Evolutionary conservation across 1,140 invertebrate species (phyloP).

Genomic region (Leguminivora glycinivorella): DNA sequence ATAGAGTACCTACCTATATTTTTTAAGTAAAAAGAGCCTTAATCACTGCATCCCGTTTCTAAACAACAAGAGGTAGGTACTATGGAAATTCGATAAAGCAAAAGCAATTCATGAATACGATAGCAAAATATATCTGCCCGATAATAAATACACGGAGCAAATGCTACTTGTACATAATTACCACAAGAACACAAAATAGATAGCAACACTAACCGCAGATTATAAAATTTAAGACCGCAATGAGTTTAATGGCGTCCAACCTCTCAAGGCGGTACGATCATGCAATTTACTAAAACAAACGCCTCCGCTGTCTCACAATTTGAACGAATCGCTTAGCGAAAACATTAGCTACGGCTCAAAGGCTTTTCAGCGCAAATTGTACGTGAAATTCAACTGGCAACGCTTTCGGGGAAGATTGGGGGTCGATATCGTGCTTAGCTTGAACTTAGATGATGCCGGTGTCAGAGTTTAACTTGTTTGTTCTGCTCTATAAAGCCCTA

Average conservation of each 20-base stretch:
- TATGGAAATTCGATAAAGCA: too few relatives aligned
- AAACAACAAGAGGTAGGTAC: too few relatives aligned
- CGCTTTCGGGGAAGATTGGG: slow-evolving; percentile 40
- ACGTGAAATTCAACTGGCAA: slow-evolving; percentile 29
- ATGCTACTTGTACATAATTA: not conserved
- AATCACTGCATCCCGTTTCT: too few relatives aligned
- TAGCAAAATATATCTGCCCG: not conserved
- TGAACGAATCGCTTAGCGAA: slow-evolving; percentile 71
- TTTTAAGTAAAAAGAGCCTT: too few relatives aligned
- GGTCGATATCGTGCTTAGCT: slow-evolving; percentile 38
- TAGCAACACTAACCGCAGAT: not conserved
- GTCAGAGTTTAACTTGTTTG: slow-evolving; percentile 6
- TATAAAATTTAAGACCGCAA: slow-evolving; percentile 38
- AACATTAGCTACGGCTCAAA: slow-evolving; percentile 72
- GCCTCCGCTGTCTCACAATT: slow-evolving; percentile 57
- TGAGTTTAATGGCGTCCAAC: slow-evolving; percentile 39
- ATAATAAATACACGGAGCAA: not conserved
- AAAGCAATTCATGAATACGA: too few relatives aligned
- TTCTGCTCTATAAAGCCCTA: not conserved
- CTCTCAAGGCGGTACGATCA: slow-evolving; percentile 29
- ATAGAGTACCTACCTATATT: too few relatives aligned
- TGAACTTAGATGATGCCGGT: slow-evolving; percentile 33
- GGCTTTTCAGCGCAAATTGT: slow-evolving; percentile 57
- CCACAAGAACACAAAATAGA: not conserved
- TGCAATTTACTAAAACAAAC: slow-evolving; percentile 68